Evolutionary conservation across 1,140 invertebrate species (phyloP).

Genomic region (Drosophila pachea): DNA sequence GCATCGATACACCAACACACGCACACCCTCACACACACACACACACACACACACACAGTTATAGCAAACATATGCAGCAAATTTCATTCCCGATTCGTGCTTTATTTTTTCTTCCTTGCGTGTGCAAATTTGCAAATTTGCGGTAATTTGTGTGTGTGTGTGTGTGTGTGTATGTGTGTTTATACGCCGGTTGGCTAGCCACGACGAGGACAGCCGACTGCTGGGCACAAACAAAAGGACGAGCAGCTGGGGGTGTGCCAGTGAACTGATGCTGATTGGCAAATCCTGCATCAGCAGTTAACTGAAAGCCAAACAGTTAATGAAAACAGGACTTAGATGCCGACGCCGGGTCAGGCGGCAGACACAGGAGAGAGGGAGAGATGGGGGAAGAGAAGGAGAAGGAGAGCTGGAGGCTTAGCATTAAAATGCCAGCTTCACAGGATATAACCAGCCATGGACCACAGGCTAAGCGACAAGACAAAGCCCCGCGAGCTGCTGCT

Average conservation of each 20-base stretch:
- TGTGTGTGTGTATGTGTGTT: no score
- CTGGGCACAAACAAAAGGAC: slow-evolving; percentile 13
- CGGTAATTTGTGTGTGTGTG: slow-evolving; percentile 55
- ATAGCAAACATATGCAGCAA: slow-evolving; percentile 12
- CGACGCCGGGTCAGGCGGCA: background rate
- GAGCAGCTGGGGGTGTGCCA: background rate
- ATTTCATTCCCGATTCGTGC: slow-evolving; percentile 29
- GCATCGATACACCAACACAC: slow-evolving; percentile 52
- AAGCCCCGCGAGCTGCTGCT: slow-evolving; percentile 24
- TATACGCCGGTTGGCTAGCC: slow-evolving; percentile 12
- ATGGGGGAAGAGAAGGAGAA: background rate
- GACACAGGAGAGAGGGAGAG: background rate
- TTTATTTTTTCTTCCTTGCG: slow-evolving; percentile 38
- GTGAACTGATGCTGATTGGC: slow-evolving; percentile 53
- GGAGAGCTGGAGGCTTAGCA: slow-evolving; percentile 6
- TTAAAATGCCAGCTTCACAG: slow-evolving; percentile 31
- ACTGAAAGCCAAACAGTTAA: slow-evolving; percentile 60
- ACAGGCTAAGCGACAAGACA: slow-evolving; percentile 33
- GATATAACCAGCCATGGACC: slow-evolving; percentile 15
- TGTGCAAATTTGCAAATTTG: slow-evolving; percentile 48
- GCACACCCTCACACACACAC: slow-evolving; percentile 19
- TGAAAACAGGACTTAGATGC: slow-evolving; percentile 37
- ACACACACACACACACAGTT: slow-evolving; percentile 3
- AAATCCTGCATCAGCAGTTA: slow-evolving; percentile 69
- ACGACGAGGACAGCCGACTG: slow-evolving; percentile 8